These are phyloP conservation scores for Echeneis naucrates DNA, from an alignment of 2,797 vertebrate genomes.

Conservation along the genomic window DNA sequence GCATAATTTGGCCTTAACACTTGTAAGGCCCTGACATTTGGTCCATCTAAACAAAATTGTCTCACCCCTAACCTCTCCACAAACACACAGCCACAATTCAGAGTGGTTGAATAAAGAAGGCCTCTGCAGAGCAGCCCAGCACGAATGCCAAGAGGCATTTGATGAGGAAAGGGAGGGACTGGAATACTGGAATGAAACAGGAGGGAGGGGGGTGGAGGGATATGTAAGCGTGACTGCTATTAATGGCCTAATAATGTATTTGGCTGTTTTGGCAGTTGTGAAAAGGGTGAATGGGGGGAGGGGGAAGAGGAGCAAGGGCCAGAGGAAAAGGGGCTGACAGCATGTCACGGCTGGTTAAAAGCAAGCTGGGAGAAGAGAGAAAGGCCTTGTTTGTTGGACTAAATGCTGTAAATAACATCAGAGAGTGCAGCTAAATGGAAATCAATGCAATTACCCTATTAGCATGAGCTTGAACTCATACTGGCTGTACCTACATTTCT, in stretches of 20 bases:
- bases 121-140: slow-evolving; percentile 69
- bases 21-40: slow-evolving; percentile 58
- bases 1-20: slow-evolving; percentile 44
- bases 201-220: slow-evolving; percentile 32
- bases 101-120: slow-evolving; percentile 64
- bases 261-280: slow-evolving; percentile 75
- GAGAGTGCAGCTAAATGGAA: slow-evolving; percentile 86
- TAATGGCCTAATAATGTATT: slow-evolving; percentile 79
- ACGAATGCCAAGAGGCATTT: slow-evolving; percentile 65
- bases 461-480: slow-evolving; percentile 81
- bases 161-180: slow-evolving; percentile 36
- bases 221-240: slow-evolving; percentile 67
- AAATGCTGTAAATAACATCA: slow-evolving; percentile 88
- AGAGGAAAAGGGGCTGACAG: slow-evolving; percentile 67
- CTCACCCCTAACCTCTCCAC: slow-evolving; percentile 35
- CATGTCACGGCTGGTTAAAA: slow-evolving; percentile 79
- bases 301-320: slow-evolving; percentile 31
- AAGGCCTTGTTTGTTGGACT: slow-evolving; percentile 78
- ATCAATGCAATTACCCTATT: slow-evolving; percentile 89
- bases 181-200: slow-evolving; percentile 57
- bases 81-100: slow-evolving; percentile 47
- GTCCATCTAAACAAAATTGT: slow-evolving; percentile 38
- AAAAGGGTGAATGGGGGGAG: slow-evolving; percentile 59
- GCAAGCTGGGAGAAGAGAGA: slow-evolving; percentile 65
- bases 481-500: slow-evolving; percentile 60